phyloP scores from a whole-genome alignment of 1,140 invertebrate genomes.

The Brachionus angularis region DNA sequence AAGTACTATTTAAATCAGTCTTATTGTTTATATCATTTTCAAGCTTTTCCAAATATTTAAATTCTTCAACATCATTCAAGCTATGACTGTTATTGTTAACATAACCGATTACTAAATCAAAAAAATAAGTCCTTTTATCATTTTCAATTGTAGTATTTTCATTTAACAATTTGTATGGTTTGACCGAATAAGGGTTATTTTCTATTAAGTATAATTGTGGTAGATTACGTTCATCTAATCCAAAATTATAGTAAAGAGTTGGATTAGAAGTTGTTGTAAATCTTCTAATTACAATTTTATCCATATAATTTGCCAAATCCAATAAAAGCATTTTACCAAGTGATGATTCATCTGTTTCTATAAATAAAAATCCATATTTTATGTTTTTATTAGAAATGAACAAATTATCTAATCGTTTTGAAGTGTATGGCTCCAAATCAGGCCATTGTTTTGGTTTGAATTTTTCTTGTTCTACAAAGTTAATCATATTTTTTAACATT shows the following conservation, averaged over 20 bases:
- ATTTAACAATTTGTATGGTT: neutral
- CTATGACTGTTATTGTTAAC: neutral
- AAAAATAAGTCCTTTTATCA: neutral
- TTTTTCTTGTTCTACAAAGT: slow-evolving; percentile 7
- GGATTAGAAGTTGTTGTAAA: neutral
- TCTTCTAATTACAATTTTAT: slow-evolving; percentile 8
- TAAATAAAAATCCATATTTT: slow-evolving; percentile 7
- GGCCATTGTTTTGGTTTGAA: slow-evolving; percentile 9
- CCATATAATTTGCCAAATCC: slow-evolving; percentile 2
- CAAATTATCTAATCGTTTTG: slow-evolving; percentile 14
- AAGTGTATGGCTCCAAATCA: slow-evolving; percentile 9
- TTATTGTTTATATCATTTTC: neutral
- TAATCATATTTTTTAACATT: slow-evolving; percentile 10
- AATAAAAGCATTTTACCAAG: neutral
- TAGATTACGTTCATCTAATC: neutral
- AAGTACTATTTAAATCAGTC: no score
- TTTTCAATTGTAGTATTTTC: neutral
- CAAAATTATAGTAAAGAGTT: neutral
- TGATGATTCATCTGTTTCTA: neutral
- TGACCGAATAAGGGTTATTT: neutral
- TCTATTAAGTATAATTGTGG: slow-evolving; percentile 22
- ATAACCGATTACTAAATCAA: neutral
- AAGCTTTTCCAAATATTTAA: neutral
- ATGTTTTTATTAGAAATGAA: slow-evolving; percentile 13
- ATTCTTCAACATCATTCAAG: neutral